Evolutionary conservation across 2,888 invertebrate genomes (phyloP), one percentile per base, ranked within the genome.

Genomic region (Phasia obesa): DNA sequence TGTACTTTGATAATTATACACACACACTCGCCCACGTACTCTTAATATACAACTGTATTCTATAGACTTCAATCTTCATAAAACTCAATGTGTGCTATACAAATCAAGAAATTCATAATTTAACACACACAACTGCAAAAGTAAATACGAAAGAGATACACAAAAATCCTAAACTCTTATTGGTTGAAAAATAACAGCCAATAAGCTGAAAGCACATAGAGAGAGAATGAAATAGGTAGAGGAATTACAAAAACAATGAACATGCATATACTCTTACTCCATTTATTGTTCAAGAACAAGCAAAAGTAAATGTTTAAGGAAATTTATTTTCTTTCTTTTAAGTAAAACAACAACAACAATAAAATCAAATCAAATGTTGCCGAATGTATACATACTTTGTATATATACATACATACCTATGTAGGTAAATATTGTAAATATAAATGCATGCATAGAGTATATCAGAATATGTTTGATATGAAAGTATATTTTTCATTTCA

Each of bases 71-170:
- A 47, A 2, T 7, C 31, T 49, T 25, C 35, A 55, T 9, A 7
- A 42, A n/a, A 75, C 7, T 9, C 31, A 3, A 31, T 31, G 9
- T 31, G 9, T 9, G 9, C 3, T 35, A 35, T 31, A 76, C 71
- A 81, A 81, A 83, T 70, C 78, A 83, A 64, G 55, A 74, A 70
- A 64, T 64, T 42, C 38, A 47, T 57, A 42, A 79, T n/a, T 35
- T 70, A 15, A 27, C 44, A 47, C 49, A 53, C 21, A 76, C 51
- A 53, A 76, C 35, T 60, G 44, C 67, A 67, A 44, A 51, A 81
- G 53, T 44, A 35, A 51, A 74, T 69, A 47, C 67, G 74, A 81
- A 57, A 76, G 79, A 84, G 84, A 85, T 23, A 38, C 44, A 51
- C 2, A 31, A 15, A 47, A 27, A 35, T 3, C 2, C 5, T 7